phyloP scores from a whole-genome alignment of 1,140 invertebrate genomes.

The Drosophila kepulauana region DNA sequence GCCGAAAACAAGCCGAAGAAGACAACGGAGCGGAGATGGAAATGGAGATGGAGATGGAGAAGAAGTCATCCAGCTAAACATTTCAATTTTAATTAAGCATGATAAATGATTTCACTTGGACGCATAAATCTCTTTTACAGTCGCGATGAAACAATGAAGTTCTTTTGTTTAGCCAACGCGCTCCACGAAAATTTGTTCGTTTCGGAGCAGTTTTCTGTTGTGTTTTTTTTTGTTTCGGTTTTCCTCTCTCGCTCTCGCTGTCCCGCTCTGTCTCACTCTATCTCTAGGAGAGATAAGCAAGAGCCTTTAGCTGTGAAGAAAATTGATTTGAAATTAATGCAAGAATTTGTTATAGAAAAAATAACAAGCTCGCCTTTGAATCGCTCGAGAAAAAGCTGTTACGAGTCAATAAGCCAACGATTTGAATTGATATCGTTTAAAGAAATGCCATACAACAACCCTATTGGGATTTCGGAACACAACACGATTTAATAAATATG shows the following conservation, averaged over 20 bases:
- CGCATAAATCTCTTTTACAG: conserved; percentile 83
- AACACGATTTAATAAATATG: conserved; percentile 62
- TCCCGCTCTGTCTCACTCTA: neutral
- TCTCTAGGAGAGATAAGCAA: conserved; percentile 40
- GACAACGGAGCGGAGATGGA: neutral
- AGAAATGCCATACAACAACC: conserved; percentile 49
- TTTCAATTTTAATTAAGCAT: conserved; percentile 85
- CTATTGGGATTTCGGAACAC: neutral
- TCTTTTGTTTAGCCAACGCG: conserved; percentile 68
- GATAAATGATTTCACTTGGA: conserved; percentile 84
- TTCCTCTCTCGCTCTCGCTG: conserved; percentile 6
- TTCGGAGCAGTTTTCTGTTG: conserved; percentile 52
- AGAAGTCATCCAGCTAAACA: conserved; percentile 78
- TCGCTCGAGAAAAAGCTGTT: conserved; percentile 75
- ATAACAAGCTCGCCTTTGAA: conserved; percentile 80
- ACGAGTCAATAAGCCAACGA: conserved; percentile 65
- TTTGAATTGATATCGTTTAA: conserved; percentile 81
- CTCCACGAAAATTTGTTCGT: conserved; percentile 50
- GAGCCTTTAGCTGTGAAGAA: conserved; percentile 79
- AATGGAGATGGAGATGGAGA: conserved; percentile 45
- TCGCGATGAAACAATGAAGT: conserved; percentile 83
- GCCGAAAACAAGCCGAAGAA: neutral
- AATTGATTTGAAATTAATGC: conserved; percentile 85
- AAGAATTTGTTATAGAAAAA: conserved; percentile 85
- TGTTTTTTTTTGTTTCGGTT: conserved; percentile 26